Conservation (phyloP, 2,113 vertebrate genomes). For the Pholis gunnellus region DNA sequence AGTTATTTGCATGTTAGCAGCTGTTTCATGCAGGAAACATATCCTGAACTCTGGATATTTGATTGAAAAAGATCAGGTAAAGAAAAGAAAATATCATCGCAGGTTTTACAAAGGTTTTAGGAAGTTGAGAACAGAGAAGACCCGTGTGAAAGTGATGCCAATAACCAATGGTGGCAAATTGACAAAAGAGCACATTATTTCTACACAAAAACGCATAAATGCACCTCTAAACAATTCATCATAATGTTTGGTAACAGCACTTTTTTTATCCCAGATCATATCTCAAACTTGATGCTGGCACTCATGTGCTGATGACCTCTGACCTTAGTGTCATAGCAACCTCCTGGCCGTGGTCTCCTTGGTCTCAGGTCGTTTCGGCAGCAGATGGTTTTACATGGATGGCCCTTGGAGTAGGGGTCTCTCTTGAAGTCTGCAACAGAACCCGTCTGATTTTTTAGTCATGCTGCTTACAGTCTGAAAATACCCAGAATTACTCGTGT, state of each 20-base stretch:
- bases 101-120: background rate
- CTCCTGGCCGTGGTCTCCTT: constrained; percentile 83
- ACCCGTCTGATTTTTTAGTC: background rate
- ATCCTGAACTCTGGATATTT: background rate
- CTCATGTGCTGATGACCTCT: background rate
- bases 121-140: background rate
- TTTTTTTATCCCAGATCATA: background rate
- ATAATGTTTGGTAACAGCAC: background rate
- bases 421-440: constrained; percentile 86
- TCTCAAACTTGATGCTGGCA: background rate
- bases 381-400: constrained; percentile 92
- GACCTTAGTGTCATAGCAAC: constrained; percentile 95
- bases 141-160: background rate
- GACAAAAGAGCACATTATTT: background rate
- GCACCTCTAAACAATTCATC: background rate
- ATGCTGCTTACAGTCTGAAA: background rate
- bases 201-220: background rate
- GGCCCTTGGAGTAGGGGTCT: constrained; percentile 88
- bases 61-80: too few species aligned
- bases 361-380: constrained; percentile 90
- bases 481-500: background rate
- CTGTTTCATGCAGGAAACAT: background rate
- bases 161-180: background rate
- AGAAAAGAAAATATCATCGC: background rate
- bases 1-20: background rate